Evolutionary conservation across 2,797 vertebrate genomes (phyloP).

Genomic region (Callimico goeldii): DNA sequence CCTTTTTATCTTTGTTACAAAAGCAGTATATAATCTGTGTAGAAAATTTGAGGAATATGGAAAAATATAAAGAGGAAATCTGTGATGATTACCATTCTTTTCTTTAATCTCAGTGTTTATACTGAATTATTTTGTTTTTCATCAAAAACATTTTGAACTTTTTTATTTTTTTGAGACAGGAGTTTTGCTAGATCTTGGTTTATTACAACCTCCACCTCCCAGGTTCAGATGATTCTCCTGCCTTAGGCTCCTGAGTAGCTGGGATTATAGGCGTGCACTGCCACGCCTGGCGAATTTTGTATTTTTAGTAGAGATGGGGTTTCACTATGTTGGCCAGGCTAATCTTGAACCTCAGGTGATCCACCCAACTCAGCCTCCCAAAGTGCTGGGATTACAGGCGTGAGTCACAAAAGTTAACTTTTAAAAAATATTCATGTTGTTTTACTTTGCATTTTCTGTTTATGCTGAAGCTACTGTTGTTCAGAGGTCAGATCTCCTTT

Average conservation of each 20-base stretch:
- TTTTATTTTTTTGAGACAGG: not conserved
- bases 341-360: too few relatives aligned
- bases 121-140: conserved; percentile 9
- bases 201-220: not conserved
- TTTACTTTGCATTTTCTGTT: not conserved
- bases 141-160: not conserved
- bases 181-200: not conserved
- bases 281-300: too few relatives aligned
- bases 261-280: too few relatives aligned
- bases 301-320: too few relatives aligned
- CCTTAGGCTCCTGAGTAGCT: too few relatives aligned
- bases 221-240: too few relatives aligned
- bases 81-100: not conserved
- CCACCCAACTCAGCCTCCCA: too few relatives aligned
- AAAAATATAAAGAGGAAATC: not conserved
- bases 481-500: not conserved
- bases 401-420: too few relatives aligned
- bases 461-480: not conserved
- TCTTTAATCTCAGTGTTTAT: not conserved
- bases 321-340: too few relatives aligned
- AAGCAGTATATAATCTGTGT: not conserved
- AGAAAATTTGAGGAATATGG: not conserved
- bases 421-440: not conserved
- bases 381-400: too few relatives aligned
- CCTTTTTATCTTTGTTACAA: conserved; percentile 2